phyloP scores from a whole-genome alignment of 2,888 invertebrate species.

The Neoscelio sp. region DNA sequence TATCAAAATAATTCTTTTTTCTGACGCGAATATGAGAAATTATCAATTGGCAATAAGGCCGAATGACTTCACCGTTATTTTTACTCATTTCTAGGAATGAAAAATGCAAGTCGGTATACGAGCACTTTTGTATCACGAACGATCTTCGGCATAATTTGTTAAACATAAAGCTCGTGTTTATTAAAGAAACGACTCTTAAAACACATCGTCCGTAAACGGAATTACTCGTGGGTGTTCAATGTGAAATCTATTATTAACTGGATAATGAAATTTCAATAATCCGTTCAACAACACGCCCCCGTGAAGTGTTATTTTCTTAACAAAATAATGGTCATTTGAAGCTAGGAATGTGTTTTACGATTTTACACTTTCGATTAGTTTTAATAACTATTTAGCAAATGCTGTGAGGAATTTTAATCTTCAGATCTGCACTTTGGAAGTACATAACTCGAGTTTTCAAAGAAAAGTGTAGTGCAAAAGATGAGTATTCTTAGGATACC shows the following conservation, averaged over 20 bases:
- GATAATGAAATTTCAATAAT: constrained; percentile 46
- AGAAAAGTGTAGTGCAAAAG: no score
- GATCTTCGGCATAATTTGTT: constrained; percentile 46
- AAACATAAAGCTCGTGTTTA: constrained; percentile 48
- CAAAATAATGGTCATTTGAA: background rate
- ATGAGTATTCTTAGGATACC: no score
- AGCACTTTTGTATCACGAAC: constrained; percentile 13
- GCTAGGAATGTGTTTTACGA: no score
- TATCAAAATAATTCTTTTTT: background rate
- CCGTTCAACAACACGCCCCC: constrained; percentile 35
- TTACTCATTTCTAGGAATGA: constrained; percentile 27
- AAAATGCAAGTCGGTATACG: constrained; percentile 12
- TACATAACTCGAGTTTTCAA: no score
- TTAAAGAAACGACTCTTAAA: constrained; percentile 48
- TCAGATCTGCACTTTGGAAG: no score
- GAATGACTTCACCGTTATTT: constrained; percentile 52
- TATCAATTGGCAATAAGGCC: constrained; percentile 17
- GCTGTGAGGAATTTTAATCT: no score
- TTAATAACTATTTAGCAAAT: no score
- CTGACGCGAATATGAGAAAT: background rate
- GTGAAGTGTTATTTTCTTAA: background rate
- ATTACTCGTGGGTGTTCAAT: constrained; percentile 52
- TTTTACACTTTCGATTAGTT: no score
- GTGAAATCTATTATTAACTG: constrained; percentile 59
- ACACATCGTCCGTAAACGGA: constrained; percentile 32